Evolutionary conservation across 2,888 invertebrate species (phyloP), one percentile per base, ranked within the genome.

Genomic region (Cryptocephalus moraei): DNA sequence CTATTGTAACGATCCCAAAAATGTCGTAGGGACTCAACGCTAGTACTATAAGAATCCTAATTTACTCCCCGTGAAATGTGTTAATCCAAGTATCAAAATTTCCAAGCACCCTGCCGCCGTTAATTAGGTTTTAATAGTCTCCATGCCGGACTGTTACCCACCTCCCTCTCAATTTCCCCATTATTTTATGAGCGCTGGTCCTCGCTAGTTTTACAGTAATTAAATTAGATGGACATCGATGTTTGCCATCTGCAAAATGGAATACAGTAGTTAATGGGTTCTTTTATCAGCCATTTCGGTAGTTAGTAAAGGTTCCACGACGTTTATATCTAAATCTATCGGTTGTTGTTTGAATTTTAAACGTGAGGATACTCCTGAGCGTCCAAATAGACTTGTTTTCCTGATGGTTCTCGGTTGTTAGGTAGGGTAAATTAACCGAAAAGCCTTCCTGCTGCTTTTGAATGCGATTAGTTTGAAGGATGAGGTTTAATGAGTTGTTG

Each of bases 231-330:
- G 56, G 61, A 56, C 61, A 61, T 53, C 52, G 52, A 52, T 57
- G 54, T 51, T 51, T 56, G 56, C 58, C 62, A 62, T 62, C 62
- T 62, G 62, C 61, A 56, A 62, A 62, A 61, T 60, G 58, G 56
- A 61, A 57, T 47, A 54, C 52, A 52, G 52, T 48, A 44, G 53
- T 53, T 55, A 52, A 53, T 55, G 51, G n/a, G 49, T 44, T 41
- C 43, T 49, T 55, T 55, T 55, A 55, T 55, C 55, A 49, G 36
- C 42, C 33, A 44, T 43, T 49, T 47, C 43, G 49, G 47, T 43
- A 48, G 49, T 45, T 48, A 12, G 12, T 11, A 36, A 11, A 40
- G 41, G 32, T 44, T 40, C 41, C 41, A 12, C 32, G 43, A 47
- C 44, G 36, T 44, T 47, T 47, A 44, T 47, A 22, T 22, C 22